These are phyloP conservation scores for Selene dorsalis DNA, from an alignment of 2,797 vertebrate genomes.

Conservation along the genomic window DNA sequence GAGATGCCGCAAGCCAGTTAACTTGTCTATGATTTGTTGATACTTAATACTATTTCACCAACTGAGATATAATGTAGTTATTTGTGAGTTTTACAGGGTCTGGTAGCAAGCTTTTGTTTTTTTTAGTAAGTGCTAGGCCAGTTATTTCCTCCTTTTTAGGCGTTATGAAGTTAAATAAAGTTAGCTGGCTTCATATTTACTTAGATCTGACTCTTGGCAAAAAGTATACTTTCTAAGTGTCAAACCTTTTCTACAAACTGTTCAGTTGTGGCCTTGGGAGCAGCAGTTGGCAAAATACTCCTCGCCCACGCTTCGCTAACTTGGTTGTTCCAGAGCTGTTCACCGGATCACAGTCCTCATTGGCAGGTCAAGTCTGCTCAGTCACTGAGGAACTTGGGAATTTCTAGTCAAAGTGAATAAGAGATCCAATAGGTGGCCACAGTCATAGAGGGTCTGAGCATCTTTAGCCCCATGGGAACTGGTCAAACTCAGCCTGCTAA, in stretches of 20 bases:
- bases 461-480: neutral
- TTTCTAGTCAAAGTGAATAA: neutral
- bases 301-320: neutral
- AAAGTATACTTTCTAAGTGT: too few species aligned
- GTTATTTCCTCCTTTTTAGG: too few species aligned
- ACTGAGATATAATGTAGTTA: neutral
- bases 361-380: neutral
- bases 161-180: too few species aligned
- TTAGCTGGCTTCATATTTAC: neutral
- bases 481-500: neutral
- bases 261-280: neutral
- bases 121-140: too few species aligned
- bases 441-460: neutral
- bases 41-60: neutral
- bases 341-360: neutral
- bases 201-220: neutral
- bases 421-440: neutral
- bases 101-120: too few species aligned
- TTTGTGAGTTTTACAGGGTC: neutral
- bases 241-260: neutral
- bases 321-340: neutral
- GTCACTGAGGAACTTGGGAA: neutral
- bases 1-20: too few species aligned
- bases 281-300: constrained; percentile 8
- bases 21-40: neutral